These are phyloP conservation scores for Leptoteleia sp. DNA, from an alignment of 1,140 invertebrate species.

Conservation along the genomic window DNA sequence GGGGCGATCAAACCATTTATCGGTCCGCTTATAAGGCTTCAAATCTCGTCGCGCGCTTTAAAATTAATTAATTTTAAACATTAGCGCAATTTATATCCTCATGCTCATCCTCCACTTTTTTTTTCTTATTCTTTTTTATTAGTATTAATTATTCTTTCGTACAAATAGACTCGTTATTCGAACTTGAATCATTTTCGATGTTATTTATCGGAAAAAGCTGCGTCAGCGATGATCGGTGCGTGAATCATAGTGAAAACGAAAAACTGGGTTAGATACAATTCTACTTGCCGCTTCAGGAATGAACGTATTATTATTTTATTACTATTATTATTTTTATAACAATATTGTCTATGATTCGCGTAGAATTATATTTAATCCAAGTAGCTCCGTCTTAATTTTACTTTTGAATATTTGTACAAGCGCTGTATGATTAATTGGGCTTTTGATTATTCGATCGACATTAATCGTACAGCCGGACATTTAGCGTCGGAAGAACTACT, in stretches of 20 bases:
- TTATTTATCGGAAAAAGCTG: slow-evolving; percentile 60
- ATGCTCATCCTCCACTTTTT: background rate
- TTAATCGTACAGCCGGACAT: slow-evolving; percentile 58
- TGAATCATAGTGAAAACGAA: slow-evolving; percentile 39
- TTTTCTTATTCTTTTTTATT: slow-evolving; percentile 2
- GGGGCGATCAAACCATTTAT: slow-evolving; percentile 59
- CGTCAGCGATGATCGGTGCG: slow-evolving; percentile 37
- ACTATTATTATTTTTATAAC: slow-evolving; percentile 42
- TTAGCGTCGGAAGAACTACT: slow-evolving; percentile 60
- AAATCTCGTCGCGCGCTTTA: slow-evolving; percentile 45
- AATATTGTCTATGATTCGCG: slow-evolving; percentile 63
- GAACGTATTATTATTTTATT: slow-evolving; percentile 32
- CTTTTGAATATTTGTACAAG: slow-evolving; percentile 59
- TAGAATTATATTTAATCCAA: slow-evolving; percentile 66
- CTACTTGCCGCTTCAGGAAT: slow-evolving; percentile 38
- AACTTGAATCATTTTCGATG: slow-evolving; percentile 62
- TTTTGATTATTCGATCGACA: slow-evolving; percentile 53
- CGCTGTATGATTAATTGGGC: slow-evolving; percentile 42
- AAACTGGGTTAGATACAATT: slow-evolving; percentile 61
- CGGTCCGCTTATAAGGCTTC: slow-evolving; percentile 58
- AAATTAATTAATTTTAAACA: slow-evolving; percentile 30
- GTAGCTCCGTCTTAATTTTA: slow-evolving; percentile 25
- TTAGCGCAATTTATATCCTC: slow-evolving; percentile 8
- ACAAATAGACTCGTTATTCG: slow-evolving; percentile 60
- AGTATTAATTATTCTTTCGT: slow-evolving; percentile 45